Base-by-base conservation (phyloP, 2,888 invertebrate species). In the Agriopis aurantiaria region DNA sequence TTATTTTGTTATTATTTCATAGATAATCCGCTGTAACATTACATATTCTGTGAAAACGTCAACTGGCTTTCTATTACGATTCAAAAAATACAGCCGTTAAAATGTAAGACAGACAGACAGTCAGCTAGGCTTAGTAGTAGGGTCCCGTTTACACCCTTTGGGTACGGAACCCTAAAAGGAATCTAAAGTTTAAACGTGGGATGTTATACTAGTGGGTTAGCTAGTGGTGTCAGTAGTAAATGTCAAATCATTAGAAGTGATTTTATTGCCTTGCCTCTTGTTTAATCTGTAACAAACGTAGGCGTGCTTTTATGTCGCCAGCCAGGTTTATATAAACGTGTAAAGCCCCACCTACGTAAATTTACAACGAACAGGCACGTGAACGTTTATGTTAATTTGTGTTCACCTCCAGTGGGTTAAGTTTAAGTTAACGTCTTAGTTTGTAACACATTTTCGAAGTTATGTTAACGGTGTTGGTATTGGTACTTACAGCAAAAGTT, bases 351-450 rank as follows among this genome's bases (percentile, higher is more conserved):
- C 70, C 70, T 67, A 71, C 70, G 55, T 55, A 63, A 40, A 66
- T 64, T 71, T 67, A 63, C 59, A 63, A 56, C 63, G n/a, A 62
- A 14, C 53, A 45, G 51, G 46, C 48, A 66, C 59, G 66, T 66
- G 66, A 70, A 59, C 55, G 63, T 45, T 66, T 66, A 66, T 70
- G 70, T 63, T 63, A 70, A 70, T 70, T 66, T 70, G 63, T 70
- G 59, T 59, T 59, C 66, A 70, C 57, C 66, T 70, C 61, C 23
- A 69, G 65, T 62, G 58, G 65, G 62, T 49, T 66, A 63, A 63
- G 61, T 68, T 68, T 48, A 53, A 58, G 43, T 65, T 53, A 57
- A 61, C 49, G 65, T 66, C 66, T 70, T 63, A 61, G 65, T 69
- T 69, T 65, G 52, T 57, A 62, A 62, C 69, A 57, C 43, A 69